These are phyloP conservation scores for Amphiprion percula DNA, from an alignment of 2,113 vertebrate genomes.

Conservation along the genomic window DNA sequence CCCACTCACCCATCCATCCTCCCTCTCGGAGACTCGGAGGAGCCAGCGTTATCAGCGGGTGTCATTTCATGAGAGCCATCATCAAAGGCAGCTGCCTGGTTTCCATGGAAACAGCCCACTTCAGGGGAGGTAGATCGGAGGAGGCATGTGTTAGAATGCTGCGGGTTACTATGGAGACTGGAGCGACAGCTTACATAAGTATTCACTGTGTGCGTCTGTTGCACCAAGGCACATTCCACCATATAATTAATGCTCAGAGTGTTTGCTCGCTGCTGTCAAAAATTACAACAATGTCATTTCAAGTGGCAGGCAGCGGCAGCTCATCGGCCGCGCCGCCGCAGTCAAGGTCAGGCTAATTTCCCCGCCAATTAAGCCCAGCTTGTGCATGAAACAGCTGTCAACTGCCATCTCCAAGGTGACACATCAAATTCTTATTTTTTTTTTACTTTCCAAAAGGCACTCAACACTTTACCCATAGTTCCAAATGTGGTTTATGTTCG, in stretches of 20 bases:
- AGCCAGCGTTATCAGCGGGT: slow-evolving; percentile 71
- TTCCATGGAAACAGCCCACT: slow-evolving; percentile 85
- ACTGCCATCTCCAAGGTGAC: slow-evolving; percentile 83
- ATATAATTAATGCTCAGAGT: slow-evolving; percentile 82
- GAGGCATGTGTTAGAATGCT: slow-evolving; percentile 75
- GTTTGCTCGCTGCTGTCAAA: slow-evolving; percentile 74
- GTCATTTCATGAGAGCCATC: slow-evolving; percentile 77
- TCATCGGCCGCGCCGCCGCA: slow-evolving; percentile 57
- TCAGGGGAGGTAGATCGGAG: slow-evolving; percentile 73
- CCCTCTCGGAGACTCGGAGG: slow-evolving; percentile 46
- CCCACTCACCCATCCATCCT: slow-evolving; percentile 28
- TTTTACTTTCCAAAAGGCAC: slow-evolving; percentile 49
- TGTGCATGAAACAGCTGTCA: slow-evolving; percentile 81
- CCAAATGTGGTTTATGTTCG: slow-evolving; percentile 45
- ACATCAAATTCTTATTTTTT: slow-evolving; percentile 70
- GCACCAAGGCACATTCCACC: slow-evolving; percentile 69
- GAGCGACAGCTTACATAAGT: slow-evolving; percentile 84
- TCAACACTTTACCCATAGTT: slow-evolving; percentile 32
- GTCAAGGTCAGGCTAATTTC: slow-evolving; percentile 83
- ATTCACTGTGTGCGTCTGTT: slow-evolving; percentile 75
- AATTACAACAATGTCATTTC: slow-evolving; percentile 81
- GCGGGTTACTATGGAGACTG: slow-evolving; percentile 83
- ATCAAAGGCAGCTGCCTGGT: slow-evolving; percentile 82
- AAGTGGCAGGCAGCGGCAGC: slow-evolving; percentile 68
- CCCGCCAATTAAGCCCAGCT: slow-evolving; percentile 80